Evolutionary conservation across 2,888 invertebrate genomes (phyloP).

Genomic region (Hypsopygia costalis): DNA sequence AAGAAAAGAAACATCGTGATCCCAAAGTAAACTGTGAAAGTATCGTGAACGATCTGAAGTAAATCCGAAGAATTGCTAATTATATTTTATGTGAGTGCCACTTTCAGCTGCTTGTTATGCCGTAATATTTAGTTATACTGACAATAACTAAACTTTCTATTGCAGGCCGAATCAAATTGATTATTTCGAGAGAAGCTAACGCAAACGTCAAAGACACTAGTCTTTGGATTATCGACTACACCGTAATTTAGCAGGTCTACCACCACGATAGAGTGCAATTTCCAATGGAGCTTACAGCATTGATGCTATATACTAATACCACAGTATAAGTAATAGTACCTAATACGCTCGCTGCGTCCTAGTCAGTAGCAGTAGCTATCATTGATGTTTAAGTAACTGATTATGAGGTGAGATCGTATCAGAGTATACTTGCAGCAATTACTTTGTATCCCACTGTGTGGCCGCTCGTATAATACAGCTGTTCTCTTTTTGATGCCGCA

Average conservation of each 20-base stretch:
- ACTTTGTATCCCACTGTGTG: slow-evolving; percentile 1
- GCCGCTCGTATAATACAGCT: too few relatives aligned
- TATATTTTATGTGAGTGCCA: slow-evolving; percentile 3
- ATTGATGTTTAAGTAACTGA: slow-evolving; percentile 13
- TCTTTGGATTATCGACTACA: background rate
- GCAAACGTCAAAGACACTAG: slow-evolving; percentile 1
- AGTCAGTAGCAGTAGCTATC: slow-evolving; percentile 10
- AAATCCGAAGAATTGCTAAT: slow-evolving; percentile 3
- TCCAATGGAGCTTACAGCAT: background rate
- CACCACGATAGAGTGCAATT: background rate
- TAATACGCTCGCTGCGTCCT: slow-evolving; percentile 1
- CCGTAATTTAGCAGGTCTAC: background rate
- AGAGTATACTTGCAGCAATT: slow-evolving; percentile 4
- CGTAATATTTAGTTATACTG: slow-evolving; percentile 18
- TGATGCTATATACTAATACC: background rate
- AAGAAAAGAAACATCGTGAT: background rate
- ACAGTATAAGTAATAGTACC: too few relatives aligned
- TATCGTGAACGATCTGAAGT: background rate
- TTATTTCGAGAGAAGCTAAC: slow-evolving; percentile 13
- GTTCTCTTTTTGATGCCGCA: too few relatives aligned
- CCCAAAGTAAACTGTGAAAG: background rate
- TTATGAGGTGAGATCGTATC: slow-evolving; percentile 15
- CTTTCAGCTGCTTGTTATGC: slow-evolving; percentile 1
- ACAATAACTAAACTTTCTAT: slow-evolving; percentile 25
- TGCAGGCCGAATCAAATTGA: slow-evolving; percentile 20